These are phyloP conservation scores for Lasioglossum lativentre DNA, from an alignment of 2,888 invertebrate species.

Conservation along the genomic window DNA sequence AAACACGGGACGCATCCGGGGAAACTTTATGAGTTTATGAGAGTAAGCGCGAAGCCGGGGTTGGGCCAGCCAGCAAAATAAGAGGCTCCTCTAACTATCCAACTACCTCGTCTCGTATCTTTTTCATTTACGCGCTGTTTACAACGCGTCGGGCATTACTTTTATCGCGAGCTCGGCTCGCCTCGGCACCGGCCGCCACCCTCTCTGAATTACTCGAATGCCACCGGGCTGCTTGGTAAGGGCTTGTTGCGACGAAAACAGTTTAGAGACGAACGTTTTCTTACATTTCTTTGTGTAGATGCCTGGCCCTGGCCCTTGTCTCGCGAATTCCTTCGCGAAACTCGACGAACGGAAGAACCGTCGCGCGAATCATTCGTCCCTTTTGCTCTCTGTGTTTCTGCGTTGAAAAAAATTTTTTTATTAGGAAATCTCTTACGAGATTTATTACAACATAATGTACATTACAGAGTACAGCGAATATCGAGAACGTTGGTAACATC, in stretches of 20 bases:
- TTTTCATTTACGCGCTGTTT: constrained; percentile 79
- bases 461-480: too few species aligned
- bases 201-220: constrained; percentile 54
- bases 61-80: constrained; percentile 70
- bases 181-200: not conserved
- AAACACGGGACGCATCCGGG: constrained; percentile 33
- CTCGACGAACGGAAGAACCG: not conserved
- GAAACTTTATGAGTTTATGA: constrained; percentile 79
- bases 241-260: constrained; percentile 28
- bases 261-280: constrained; percentile 13
- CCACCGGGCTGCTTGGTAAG: constrained; percentile 15
- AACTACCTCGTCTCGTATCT: constrained; percentile 76
- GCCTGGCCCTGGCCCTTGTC: not conserved
- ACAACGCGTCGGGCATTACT: constrained; percentile 74
- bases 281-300: not conserved
- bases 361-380: not conserved
- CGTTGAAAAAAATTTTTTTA: too few species aligned
- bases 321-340: not conserved
- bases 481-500: too few species aligned
- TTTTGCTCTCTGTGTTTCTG: not conserved
- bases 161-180: constrained; percentile 66
- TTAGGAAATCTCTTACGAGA: too few species aligned
- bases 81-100: constrained; percentile 76
- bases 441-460: too few species aligned
- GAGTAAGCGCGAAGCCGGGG: constrained; percentile 55